These are phyloP conservation scores for Hippocampus kuda DNA, from an alignment of 2,797 vertebrate species.

Conservation along the genomic window DNA sequence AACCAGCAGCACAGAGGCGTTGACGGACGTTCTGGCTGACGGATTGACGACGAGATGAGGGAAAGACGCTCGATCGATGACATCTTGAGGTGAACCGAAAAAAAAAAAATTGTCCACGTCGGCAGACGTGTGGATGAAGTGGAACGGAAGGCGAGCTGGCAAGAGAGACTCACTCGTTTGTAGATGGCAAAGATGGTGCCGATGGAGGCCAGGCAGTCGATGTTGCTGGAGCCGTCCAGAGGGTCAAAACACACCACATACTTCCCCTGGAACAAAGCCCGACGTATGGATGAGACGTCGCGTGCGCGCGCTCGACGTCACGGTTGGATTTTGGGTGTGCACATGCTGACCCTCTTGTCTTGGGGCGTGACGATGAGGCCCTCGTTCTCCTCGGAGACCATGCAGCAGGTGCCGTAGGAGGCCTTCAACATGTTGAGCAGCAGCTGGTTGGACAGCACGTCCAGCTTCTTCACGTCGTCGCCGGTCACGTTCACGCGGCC, in stretches of 20 bases:
- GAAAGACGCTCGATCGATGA: too few species aligned
- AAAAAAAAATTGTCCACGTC: neutral
- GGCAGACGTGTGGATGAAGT: too few species aligned
- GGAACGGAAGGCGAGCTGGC: neutral
- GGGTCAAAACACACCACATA: slow-evolving; percentile 96
- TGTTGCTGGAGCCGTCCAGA: slow-evolving; percentile 96
- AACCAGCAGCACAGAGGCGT: too few species aligned
- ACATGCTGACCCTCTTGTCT: slow-evolving; percentile 73
- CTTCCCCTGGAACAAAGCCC: slow-evolving; percentile 73
- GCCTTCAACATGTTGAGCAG: slow-evolving; percentile 93
- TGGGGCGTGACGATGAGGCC: slow-evolving; percentile 75
- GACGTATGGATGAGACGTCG: too few species aligned
- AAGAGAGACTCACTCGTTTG: slow-evolving; percentile 77
- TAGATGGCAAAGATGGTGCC: slow-evolving; percentile 96
- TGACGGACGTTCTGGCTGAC: too few species aligned
- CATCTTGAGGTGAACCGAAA: too few species aligned
- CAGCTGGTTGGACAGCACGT: slow-evolving; percentile 84
- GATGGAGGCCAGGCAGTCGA: slow-evolving; percentile 92
- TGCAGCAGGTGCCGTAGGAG: slow-evolving; percentile 82
- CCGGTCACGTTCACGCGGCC: slow-evolving; percentile 89
- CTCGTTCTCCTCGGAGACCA: slow-evolving; percentile 91
- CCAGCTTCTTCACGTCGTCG: slow-evolving; percentile 94
- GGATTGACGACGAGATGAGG: too few species aligned
- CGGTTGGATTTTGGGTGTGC: too few species aligned
- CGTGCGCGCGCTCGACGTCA: too few species aligned